A percentile compares a stretch with the other conserved stretches of the same genome.
Conservation (phyloP, 2,888 invertebrate genomes). For the Drosophila mercatorum region DNA sequence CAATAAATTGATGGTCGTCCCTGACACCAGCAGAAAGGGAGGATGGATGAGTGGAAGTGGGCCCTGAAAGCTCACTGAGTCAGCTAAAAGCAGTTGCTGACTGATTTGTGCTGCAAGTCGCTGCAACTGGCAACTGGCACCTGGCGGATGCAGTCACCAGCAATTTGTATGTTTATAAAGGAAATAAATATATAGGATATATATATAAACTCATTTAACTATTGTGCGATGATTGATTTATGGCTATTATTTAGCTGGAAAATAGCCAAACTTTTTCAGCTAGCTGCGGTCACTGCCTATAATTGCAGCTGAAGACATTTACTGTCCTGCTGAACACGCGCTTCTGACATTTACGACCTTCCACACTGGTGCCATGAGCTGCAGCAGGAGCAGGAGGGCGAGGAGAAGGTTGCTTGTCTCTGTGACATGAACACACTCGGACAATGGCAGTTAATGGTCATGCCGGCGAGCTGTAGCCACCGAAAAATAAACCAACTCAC, state of each 20-base stretch:
- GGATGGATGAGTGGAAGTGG: background rate
- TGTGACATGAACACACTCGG: slow-evolving; percentile 72
- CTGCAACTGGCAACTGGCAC: slow-evolving; percentile 25
- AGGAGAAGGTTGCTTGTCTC: slow-evolving; percentile 35
- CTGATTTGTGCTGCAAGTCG: slow-evolving; percentile 35
- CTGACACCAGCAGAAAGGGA: slow-evolving; percentile 27
- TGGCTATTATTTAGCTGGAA: slow-evolving; percentile 40
- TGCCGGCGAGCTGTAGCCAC: slow-evolving; percentile 58
- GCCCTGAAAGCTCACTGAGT: slow-evolving; percentile 56
- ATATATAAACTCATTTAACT: slow-evolving; percentile 52
- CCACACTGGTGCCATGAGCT: slow-evolving; percentile 60
- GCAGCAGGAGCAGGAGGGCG: slow-evolving; percentile 16
- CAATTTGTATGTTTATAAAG: slow-evolving; percentile 5
- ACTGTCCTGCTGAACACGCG: slow-evolving; percentile 70
- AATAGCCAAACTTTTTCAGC: slow-evolving; percentile 26
- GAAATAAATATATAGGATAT: background rate
- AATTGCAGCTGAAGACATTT: slow-evolving; percentile 82
- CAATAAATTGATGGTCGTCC: slow-evolving; percentile 69
- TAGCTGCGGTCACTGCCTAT: slow-evolving; percentile 43
- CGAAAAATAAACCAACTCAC: slow-evolving; percentile 77
- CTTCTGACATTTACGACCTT: slow-evolving; percentile 82
- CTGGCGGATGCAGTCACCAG: slow-evolving; percentile 38
- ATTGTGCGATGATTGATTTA: slow-evolving; percentile 63
- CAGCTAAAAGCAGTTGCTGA: slow-evolving; percentile 69
- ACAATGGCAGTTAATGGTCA: slow-evolving; percentile 76